Base-by-base conservation (phyloP, 2,888 invertebrate species). In the Epinotia demarniana region DNA sequence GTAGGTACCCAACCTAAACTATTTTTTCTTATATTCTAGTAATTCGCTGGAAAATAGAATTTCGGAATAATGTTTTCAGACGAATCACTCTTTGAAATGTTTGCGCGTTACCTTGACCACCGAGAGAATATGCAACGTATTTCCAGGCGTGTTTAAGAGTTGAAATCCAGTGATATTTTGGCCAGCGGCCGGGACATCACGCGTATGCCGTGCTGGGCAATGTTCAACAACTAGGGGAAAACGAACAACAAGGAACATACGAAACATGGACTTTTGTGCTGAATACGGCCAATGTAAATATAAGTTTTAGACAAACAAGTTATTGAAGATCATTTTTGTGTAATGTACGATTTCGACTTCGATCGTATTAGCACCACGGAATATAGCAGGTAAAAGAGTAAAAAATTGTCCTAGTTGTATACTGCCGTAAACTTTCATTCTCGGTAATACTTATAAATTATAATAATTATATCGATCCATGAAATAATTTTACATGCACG, bases 151-250 rank as follows among this genome's bases (percentile, higher is more conserved):
- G 46, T 46, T 46, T 46, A 12, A 46, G 46, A 46, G 13, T 3
- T 46, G 0, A 46, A 8, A 46, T 46, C 57, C 55, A 68, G 43
- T 60, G 27, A 55, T 69, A 39, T 43, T 43, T 69, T 69, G 46
- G 46, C 12, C 16, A 6, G 12, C 6, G 43, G n/a, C 57, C 13
- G 19, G 9, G 57, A 23, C n/a, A 43, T 19, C 27, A 43, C 57
- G 72, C 57, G 63, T 72, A 64, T 64, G 63, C 72, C 63, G 63
- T 72, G 63, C 72, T 63, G 63, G 57, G 72, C 13, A 58, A 27
- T 63, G 3, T 68, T 43, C 9, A 69, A 69, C 69, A 43, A n/a
- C 55, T 72, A 63, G 55, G 55, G 66, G 57, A n/a, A 33, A 57
- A 72, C 55, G 55, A 68, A 70, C 49, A 46, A 46, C 27, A 62